Evolutionary conservation across 1,140 invertebrate genomes (phyloP).

Genomic region (Calephelis nemesis): DNA sequence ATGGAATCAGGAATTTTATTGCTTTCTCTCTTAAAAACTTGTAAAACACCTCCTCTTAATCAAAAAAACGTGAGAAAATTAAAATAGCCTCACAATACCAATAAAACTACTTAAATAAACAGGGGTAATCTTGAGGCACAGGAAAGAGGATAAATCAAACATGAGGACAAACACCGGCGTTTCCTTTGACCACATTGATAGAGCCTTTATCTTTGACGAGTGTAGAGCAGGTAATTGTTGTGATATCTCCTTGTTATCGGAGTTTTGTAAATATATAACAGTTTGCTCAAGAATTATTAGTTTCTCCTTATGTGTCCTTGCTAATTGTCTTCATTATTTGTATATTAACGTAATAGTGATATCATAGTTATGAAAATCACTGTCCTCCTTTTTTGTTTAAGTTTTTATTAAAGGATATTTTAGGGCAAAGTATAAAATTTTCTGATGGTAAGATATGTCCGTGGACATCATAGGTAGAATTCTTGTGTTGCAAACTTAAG

Average conservation of each 20-base stretch:
- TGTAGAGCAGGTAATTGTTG: conserved; percentile 46
- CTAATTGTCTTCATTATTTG: conserved; percentile 4
- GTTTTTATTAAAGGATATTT: not conserved
- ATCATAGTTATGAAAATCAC: not conserved
- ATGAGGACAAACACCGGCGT: conserved; percentile 51
- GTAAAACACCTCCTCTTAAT: not conserved
- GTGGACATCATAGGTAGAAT: too few species aligned
- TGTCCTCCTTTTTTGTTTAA: not conserved
- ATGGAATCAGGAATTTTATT: too few species aligned
- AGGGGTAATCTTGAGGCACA: conserved; percentile 9
- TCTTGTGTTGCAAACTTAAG: too few species aligned
- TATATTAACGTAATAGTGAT: not conserved
- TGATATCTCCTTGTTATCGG: conserved; percentile 41
- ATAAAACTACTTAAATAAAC: conserved; percentile 23
- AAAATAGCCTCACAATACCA: conserved; percentile 22
- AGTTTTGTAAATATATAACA: conserved; percentile 45
- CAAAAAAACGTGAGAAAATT: not conserved
- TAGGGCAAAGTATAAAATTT: too few species aligned
- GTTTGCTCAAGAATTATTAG: conserved; percentile 55
- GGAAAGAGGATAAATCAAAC: conserved; percentile 41
- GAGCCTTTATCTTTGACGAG: conserved; percentile 43
- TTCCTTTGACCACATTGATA: conserved; percentile 62
- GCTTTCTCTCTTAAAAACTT: too few species aligned
- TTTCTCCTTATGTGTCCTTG: conserved; percentile 42
- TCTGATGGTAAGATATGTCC: too few species aligned